Evolutionary conservation across 2,888 invertebrate genomes (phyloP).

Genomic region (Apeira syringaria): DNA sequence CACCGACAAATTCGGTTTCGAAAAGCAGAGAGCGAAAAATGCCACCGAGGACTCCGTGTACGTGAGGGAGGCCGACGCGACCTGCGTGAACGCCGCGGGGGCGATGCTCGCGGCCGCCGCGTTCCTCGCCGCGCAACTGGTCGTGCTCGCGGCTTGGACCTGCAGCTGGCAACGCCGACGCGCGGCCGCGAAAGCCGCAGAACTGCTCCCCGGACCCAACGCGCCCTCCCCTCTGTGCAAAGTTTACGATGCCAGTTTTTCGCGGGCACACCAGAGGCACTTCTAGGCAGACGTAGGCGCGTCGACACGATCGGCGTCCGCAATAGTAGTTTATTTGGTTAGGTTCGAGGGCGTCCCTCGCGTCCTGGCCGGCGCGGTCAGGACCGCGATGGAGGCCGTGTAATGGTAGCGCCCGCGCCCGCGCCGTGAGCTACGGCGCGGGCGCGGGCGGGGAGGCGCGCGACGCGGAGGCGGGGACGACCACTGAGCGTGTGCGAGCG

Average conservation of each 20-base stretch:
- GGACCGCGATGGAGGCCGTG: conserved; percentile 73
- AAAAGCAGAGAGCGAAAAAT: conserved; percentile 86
- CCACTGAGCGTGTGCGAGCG: conserved; percentile 70
- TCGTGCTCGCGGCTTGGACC: conserved; percentile 94
- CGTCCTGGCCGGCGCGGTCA: conserved; percentile 61
- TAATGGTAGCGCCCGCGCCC: conserved; percentile 68
- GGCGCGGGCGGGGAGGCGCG: conserved; percentile 52
- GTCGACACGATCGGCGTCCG: conserved; percentile 74
- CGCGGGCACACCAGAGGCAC: conserved; percentile 87
- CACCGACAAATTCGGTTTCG: conserved; percentile 95
- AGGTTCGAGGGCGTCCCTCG: conserved; percentile 76
- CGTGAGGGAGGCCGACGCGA: conserved; percentile 84
- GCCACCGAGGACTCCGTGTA: conserved; percentile 88
- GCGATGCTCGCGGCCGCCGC: conserved; percentile 93
- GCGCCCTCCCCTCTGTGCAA: conserved; percentile 88
- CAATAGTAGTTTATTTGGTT: conserved; percentile 79
- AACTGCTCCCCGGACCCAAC: conserved; percentile 86
- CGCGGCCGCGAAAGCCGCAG: conserved; percentile 85
- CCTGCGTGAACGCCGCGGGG: conserved; percentile 91
- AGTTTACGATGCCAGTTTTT: conserved; percentile 93
- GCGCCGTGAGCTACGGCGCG: conserved; percentile 56
- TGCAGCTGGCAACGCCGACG: conserved; percentile 93
- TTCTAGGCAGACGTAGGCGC: conserved; percentile 65
- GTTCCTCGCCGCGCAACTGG: conserved; percentile 93
- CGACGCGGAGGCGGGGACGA: conserved; percentile 79